A percentile compares a stretch with the other conserved stretches of the same genome.
Conservation (phyloP, 2,888 invertebrate genomes). For the Lycophotia porphyrea region DNA sequence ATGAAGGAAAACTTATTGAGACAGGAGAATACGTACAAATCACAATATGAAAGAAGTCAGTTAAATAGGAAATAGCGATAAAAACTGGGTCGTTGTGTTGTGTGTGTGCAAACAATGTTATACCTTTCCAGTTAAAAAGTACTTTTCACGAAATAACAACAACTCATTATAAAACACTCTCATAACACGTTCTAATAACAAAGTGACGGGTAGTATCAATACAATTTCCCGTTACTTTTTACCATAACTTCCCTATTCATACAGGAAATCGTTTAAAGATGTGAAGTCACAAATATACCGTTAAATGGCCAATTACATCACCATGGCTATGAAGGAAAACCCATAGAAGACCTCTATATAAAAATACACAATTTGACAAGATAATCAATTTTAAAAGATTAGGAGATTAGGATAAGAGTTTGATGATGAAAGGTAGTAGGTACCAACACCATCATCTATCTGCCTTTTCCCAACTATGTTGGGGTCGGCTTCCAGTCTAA, state of each 20-base stretch:
- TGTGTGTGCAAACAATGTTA: too few relatives aligned
- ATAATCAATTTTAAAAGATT: too few relatives aligned
- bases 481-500: too few relatives aligned
- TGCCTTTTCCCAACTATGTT: too few relatives aligned
- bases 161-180: constrained; percentile 1
- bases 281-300: constrained; percentile 28
- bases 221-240: constrained; percentile 11
- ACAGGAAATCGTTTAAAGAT: constrained; percentile 46
- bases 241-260: constrained; percentile 5
- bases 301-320: constrained; percentile 58
- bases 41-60: not conserved
- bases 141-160: not conserved
- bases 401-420: constrained; percentile 24
- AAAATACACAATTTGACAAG: constrained; percentile 18
- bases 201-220: not conserved
- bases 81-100: too few relatives aligned
- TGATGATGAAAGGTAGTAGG: too few relatives aligned
- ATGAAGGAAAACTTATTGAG: not conserved
- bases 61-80: not conserved
- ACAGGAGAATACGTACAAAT: not conserved
- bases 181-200: constrained; percentile 5
- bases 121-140: not conserved
- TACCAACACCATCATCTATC: too few relatives aligned
- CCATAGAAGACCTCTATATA: constrained; percentile 19
- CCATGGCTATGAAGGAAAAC: constrained; percentile 51